Base-by-base conservation (phyloP, 2,797 vertebrate species). In the Falco peregrinus region DNA sequence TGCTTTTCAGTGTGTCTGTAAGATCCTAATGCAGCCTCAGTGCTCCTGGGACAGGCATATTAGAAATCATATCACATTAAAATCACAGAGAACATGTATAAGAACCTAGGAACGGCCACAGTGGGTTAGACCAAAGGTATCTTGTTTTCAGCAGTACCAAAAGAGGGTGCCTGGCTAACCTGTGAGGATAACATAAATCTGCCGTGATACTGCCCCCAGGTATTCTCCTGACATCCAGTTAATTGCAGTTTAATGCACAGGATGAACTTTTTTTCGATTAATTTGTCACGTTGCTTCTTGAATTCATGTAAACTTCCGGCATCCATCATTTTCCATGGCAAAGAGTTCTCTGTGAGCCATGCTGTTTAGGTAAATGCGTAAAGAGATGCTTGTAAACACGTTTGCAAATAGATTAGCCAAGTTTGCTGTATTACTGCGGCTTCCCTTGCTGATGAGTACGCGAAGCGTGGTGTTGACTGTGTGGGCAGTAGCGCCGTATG, bases 401-500 rank as follows among this genome's bases (percentile, higher is more conserved):
- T 93, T 91, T 94, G 82, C 73, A 92, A 89, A 91, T 63, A 84
- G 92, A 85, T 69, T 33, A 73, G 31, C 28, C 63, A 79, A 79
- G 67, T 91, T 92, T 89, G 47, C 76, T 90, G 43, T 80, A 26
- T 86, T 94, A 45, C 68, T 89, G 79, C 39, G 47, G 61, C 50
- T 87, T 75, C 63, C 79, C 16, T 24, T 73, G 79, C 67, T 91
- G 76, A 7, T 73, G 57, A 88, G 48, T 39, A 91, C 63, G 79
- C 3, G 31, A 91, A 56, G 50, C 71, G 61, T 47, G 86, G 45
- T 5, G 45, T 3, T 87, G 78, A 93, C 64, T 94, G 80, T 15
- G 94, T 94, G 89, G 93, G 94, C 82, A 95, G 90, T 9, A 88
- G 29, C 70, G 84, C 90, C 92, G 92, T 92, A 92, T 94, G 93